Percentiles rank a stretch among this genome's conserved stretches.
These are phyloP conservation scores for Oreochromis niloticus DNA, from an alignment of 2,113 vertebrate species.

Conservation along the genomic window DNA sequence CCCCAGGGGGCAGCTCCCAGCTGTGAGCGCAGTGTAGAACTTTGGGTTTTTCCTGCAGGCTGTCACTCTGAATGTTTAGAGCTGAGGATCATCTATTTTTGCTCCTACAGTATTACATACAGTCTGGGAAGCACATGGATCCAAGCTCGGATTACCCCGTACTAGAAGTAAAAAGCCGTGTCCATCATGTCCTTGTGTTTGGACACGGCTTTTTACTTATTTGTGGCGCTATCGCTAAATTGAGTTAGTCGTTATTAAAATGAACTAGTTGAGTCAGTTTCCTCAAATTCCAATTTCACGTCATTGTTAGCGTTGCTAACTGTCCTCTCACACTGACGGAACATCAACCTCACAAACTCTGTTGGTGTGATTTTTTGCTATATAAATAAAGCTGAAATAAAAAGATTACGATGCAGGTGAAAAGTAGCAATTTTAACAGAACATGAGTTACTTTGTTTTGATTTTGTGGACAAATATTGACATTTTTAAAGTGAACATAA, in stretches of 20 bases:
- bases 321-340: neutral
- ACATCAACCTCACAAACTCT: neutral
- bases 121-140: fast-evolving
- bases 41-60: neutral
- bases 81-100: neutral
- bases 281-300: neutral
- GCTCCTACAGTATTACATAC: neutral
- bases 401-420: neutral
- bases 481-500: neutral
- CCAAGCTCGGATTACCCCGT: neutral
- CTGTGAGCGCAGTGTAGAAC: neutral
- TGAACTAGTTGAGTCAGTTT: neutral
- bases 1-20: neutral
- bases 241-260: neutral
- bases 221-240: neutral
- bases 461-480: neutral
- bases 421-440: neutral
- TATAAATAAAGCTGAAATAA: neutral
- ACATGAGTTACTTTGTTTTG: neutral
- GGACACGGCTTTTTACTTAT: neutral
- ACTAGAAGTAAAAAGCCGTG: neutral
- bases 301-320: neutral
- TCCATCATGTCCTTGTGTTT: fast-evolving
- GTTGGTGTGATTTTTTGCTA: neutral
- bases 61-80: neutral